Conservation (phyloP, 23 tunicate genomes). For the Oikopleura albicans region DNA sequence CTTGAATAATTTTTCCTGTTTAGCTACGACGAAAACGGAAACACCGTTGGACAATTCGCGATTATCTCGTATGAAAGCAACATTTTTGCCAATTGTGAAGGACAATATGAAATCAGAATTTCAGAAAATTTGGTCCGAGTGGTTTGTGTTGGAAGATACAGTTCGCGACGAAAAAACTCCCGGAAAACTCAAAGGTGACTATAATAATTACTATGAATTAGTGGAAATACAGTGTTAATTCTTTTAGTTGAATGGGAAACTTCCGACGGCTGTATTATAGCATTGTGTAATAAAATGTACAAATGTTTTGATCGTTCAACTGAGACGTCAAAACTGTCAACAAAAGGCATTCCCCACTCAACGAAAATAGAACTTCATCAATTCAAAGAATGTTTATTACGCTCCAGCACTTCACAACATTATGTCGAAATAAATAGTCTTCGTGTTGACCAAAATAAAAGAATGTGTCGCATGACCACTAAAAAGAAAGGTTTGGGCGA, state of each 20-base stretch:
- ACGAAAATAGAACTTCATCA: neutral
- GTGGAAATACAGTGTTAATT: neutral
- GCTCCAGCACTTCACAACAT: neutral
- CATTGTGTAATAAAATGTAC: neutral
- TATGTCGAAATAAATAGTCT: neutral
- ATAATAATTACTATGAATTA: no score
- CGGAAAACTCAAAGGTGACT: neutral
- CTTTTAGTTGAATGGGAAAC: constrained; percentile 8
- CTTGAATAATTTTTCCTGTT: neutral
- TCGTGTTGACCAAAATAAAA: neutral
- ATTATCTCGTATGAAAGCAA: neutral
- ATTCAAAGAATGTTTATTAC: neutral
- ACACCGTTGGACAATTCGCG: neutral
- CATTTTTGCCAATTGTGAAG: neutral
- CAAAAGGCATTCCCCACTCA: constrained; percentile 1
- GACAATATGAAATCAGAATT: neutral
- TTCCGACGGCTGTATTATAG: neutral
- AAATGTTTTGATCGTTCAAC: neutral
- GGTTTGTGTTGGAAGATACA: constrained; percentile 2
- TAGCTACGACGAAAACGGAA: neutral
- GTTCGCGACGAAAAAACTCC: neutral
- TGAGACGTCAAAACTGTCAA: neutral
- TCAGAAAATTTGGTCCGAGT: neutral
- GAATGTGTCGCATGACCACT: neutral
- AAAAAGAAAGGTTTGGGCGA: neutral